A percentile compares a stretch with the other conserved stretches of the same genome.
Conservation (phyloP, 2,888 invertebrate species). For the Drosophila kuntzei region DNA sequence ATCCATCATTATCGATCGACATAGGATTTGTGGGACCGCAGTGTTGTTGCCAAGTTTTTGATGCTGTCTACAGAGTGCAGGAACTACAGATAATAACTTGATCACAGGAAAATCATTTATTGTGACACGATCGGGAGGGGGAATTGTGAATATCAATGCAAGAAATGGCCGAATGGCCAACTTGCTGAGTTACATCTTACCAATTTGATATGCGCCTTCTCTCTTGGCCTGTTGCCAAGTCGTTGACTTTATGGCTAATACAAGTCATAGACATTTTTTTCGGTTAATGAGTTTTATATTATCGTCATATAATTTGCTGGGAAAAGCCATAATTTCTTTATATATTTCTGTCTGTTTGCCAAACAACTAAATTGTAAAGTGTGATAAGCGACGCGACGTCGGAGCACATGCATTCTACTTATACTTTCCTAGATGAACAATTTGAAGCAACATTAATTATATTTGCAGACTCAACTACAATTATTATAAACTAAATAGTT, state of each 20-base stretch:
- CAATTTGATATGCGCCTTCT: slow-evolving; percentile 19
- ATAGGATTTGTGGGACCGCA: slow-evolving; percentile 54
- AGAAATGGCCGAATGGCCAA: slow-evolving; percentile 33
- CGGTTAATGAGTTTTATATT: slow-evolving; percentile 35
- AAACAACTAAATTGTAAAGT: slow-evolving; percentile 15
- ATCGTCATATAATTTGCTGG: slow-evolving; percentile 39
- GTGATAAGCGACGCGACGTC: slow-evolving; percentile 20
- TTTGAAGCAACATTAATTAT: neutral
- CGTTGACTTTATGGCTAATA: slow-evolving; percentile 20
- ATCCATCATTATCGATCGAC: slow-evolving; percentile 73
- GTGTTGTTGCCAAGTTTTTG: slow-evolving; percentile 27
- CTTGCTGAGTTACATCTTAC: slow-evolving; percentile 18
- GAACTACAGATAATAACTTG: slow-evolving; percentile 73
- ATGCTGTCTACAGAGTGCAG: slow-evolving; percentile 21
- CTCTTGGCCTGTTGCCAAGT: slow-evolving; percentile 31
- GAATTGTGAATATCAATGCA: slow-evolving; percentile 49
- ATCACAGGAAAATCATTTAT: slow-evolving; percentile 76
- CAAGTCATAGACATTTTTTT: slow-evolving; percentile 13
- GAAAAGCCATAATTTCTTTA: slow-evolving; percentile 23
- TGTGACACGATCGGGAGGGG: slow-evolving; percentile 71
- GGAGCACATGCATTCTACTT: neutral
- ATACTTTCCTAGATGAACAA: neutral
- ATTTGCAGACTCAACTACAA: slow-evolving; percentile 13
- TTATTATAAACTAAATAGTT: slow-evolving; percentile 20
- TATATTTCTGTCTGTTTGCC: slow-evolving; percentile 1